Conservation (phyloP, 2,113 vertebrate genomes). For the Campylomormyrus tamandua region DNA sequence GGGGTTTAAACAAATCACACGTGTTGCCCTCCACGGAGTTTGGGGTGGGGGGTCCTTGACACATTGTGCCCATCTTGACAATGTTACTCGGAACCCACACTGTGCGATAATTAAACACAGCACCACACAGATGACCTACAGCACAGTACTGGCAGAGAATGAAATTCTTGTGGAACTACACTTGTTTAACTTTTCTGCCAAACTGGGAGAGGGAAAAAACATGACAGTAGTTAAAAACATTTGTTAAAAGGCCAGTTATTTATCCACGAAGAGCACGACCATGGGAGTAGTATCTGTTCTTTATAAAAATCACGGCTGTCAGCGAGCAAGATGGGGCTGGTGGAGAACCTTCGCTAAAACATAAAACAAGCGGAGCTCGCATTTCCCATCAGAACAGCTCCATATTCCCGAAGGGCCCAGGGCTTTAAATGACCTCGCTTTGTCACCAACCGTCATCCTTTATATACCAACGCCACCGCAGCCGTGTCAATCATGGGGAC, state of each 20-base stretch:
- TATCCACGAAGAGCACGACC: not conserved
- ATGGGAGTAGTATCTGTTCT: not conserved
- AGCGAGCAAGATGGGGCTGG: not conserved
- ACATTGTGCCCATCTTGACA: conserved; percentile 1
- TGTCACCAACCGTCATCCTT: not conserved
- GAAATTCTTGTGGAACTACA: not conserved
- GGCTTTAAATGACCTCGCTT: not conserved
- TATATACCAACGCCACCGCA: not conserved
- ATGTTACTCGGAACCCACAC: not conserved
- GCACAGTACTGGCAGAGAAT: not conserved
- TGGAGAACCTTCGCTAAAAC: not conserved
- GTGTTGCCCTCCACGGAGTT: not conserved
- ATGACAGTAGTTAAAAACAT: not conserved
- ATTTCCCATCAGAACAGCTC: not conserved
- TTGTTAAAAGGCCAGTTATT: not conserved
- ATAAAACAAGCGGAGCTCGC: not conserved
- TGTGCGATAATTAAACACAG: not conserved
- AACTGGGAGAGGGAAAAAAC: not conserved
- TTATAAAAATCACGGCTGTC: not conserved
- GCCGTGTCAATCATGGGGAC: not conserved
- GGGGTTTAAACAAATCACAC: not conserved
- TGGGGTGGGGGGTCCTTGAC: not conserved
- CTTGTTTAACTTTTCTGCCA: not conserved
- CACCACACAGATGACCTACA: not conserved
- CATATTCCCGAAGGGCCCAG: not conserved